Evolutionary conservation across 2,888 invertebrate genomes (phyloP).

Genomic region (Teleiodes luculella): DNA sequence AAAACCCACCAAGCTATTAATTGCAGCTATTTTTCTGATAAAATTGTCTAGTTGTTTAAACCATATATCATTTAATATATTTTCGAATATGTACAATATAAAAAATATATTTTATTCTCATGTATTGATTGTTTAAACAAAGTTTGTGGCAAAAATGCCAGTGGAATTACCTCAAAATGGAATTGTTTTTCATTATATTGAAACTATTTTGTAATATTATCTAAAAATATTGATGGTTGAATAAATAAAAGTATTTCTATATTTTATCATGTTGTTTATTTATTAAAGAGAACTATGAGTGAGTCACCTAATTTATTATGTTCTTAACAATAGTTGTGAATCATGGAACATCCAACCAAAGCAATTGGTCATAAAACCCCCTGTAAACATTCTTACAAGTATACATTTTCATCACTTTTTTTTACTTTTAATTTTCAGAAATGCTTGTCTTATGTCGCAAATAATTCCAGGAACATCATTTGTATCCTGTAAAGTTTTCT

Average conservation of each 20-base stretch:
- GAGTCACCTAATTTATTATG: too few species aligned
- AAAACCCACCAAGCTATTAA: too few species aligned
- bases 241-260: slow-evolving; percentile 38
- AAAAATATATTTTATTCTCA: not conserved
- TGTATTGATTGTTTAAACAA: not conserved
- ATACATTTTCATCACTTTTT: not conserved
- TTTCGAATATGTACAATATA: too few species aligned
- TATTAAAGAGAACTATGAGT: too few species aligned
- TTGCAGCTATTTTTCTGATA: too few species aligned
- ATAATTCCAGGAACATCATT: slow-evolving; percentile 62
- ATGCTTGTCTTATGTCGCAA: slow-evolving; percentile 54
- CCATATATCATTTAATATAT: too few species aligned
- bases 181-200: slow-evolving; percentile 50
- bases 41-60: too few species aligned
- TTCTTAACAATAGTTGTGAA: too few species aligned
- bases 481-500: slow-evolving; percentile 48
- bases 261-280: slow-evolving; percentile 15
- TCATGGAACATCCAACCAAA: too few species aligned
- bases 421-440: slow-evolving; percentile 32
- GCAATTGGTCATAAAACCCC: too few species aligned
- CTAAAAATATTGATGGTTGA: slow-evolving; percentile 37
- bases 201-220: slow-evolving; percentile 28
- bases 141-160: slow-evolving; percentile 11
- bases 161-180: slow-evolving; percentile 37
- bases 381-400: too few species aligned